A percentile compares a stretch with the other conserved stretches of the same genome.
Evolutionary conservation across 2,113 vertebrate genomes (phyloP).

Genomic region (Alexandromys fortis): DNA sequence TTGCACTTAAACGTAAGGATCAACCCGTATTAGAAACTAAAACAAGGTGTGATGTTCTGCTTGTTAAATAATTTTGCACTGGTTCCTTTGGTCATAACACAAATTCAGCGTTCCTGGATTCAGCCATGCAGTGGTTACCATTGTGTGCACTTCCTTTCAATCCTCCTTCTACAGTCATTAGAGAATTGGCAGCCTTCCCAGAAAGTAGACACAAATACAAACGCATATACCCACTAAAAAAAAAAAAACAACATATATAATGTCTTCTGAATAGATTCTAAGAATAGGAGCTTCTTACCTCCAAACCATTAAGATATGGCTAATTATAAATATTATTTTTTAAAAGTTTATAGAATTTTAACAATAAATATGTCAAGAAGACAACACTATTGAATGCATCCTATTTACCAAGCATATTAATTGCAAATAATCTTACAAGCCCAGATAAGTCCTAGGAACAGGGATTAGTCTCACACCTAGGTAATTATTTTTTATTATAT

Average conservation of each 20-base stretch:
- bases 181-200: not conserved
- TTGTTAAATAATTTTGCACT: not conserved
- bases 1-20: not conserved
- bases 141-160: not conserved
- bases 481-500: not conserved
- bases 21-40: not conserved
- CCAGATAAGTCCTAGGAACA: not conserved
- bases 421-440: constrained; percentile 30
- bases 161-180: not conserved
- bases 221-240: not conserved
- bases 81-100: not conserved
- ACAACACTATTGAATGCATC: not conserved
- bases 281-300: not conserved
- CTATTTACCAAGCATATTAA: not conserved
- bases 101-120: not conserved
- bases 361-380: not conserved
- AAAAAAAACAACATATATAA: not conserved
- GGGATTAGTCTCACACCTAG: not conserved
- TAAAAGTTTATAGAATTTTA: not conserved
- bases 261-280: not conserved
- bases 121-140: not conserved
- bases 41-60: not conserved
- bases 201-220: not conserved
- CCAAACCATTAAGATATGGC: not conserved
- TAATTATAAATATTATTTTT: constrained; percentile 27